Conservation (phyloP, 2,888 invertebrate species). For the Protonemura montana region DNA sequence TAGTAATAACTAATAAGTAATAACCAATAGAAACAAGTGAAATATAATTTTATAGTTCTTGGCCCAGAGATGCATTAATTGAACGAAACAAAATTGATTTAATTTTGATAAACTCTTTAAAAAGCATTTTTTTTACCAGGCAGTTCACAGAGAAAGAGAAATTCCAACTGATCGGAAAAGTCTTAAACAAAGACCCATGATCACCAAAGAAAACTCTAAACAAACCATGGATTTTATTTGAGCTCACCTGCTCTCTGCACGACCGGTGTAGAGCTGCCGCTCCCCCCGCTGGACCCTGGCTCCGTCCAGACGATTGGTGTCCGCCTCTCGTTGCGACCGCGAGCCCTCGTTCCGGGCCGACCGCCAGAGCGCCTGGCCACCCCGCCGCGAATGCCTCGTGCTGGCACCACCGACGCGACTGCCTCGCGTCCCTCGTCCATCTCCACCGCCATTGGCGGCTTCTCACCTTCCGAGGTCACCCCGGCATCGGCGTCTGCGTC, state of each 20-base stretch:
- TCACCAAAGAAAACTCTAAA: too few species aligned
- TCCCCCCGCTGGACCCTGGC: conserved; percentile 47
- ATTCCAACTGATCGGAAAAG: too few species aligned
- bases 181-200: too few species aligned
- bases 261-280: not conserved
- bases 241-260: not conserved
- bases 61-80: too few species aligned
- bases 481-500: conserved; percentile 53
- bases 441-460: conserved; percentile 58
- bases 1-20: too few species aligned
- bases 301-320: conserved; percentile 71
- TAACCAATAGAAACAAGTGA: too few species aligned
- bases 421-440: conserved; percentile 77
- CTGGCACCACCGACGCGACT: conserved; percentile 72
- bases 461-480: conserved; percentile 71
- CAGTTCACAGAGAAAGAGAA: too few species aligned
- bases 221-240: too few species aligned
- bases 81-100: too few species aligned
- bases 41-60: too few species aligned
- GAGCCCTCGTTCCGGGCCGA: conserved; percentile 54
- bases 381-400: conserved; percentile 56
- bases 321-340: conserved; percentile 56
- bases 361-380: conserved; percentile 55
- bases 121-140: too few species aligned
- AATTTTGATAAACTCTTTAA: too few species aligned